Percentiles rank a stretch among this genome's conserved stretches.
phyloP scores from a whole-genome alignment of 2,797 vertebrate genomes.

The Distichodus sexfasciatus region DNA sequence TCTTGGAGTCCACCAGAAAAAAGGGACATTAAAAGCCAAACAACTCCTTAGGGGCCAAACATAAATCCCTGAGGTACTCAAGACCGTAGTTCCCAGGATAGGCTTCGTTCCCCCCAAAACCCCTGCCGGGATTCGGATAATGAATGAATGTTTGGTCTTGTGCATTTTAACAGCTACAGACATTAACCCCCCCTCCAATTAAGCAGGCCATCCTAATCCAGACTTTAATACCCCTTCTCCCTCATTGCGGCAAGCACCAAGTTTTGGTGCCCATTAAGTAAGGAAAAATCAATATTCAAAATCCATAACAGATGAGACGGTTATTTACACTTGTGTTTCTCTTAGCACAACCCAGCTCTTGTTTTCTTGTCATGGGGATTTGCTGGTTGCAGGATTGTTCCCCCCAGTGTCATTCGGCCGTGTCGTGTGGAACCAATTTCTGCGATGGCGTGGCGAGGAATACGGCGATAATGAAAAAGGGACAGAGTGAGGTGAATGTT shows the following conservation, averaged over 20 bases:
- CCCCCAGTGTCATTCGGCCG: conserved; percentile 48
- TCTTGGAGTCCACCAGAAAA: no score
- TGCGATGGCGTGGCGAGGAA: conserved; percentile 53
- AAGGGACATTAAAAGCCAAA: no score
- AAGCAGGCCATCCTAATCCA: conserved; percentile 11
- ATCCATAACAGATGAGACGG: conserved; percentile 33
- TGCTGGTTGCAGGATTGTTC: conserved; percentile 48
- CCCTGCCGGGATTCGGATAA: no score
- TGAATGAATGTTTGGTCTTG: no score
- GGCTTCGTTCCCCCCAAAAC: no score
- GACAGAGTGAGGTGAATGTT: conserved; percentile 60
- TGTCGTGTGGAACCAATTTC: conserved; percentile 68
- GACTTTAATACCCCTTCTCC: not conserved
- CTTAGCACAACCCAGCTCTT: conserved; percentile 52
- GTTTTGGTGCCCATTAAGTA: no score
- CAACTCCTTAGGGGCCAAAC: no score
- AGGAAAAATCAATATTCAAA: conserved; percentile 47
- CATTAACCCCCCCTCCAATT: conserved; percentile 28
- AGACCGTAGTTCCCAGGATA: no score
- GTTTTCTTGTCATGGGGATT: conserved; percentile 52
- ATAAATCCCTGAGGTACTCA: no score
- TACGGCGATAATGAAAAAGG: conserved; percentile 65
- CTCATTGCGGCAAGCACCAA: conserved; percentile 16
- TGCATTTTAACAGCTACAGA: no score
- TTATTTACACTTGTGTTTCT: conserved; percentile 46